A percentile compares a stretch with the other conserved stretches of the same genome.
These are phyloP conservation scores for Lerista edwardsae DNA, from an alignment of 2,797 vertebrate species.

Conservation along the genomic window DNA sequence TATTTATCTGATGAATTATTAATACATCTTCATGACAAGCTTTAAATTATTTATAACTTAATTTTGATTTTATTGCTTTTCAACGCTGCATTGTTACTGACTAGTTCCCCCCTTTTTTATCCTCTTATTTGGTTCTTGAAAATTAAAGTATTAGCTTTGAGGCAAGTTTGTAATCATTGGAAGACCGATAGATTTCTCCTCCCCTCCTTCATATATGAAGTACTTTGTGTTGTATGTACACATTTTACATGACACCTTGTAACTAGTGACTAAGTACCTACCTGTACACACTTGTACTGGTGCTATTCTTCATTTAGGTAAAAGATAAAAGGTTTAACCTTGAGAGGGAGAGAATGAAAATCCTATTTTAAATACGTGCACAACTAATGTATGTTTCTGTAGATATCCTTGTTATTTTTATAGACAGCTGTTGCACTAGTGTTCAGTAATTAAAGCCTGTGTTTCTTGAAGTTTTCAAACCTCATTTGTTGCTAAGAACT, in stretches of 20 bases:
- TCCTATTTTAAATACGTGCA: not conserved
- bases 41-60: slow-evolving; percentile 99
- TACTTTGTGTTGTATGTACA: slow-evolving; percentile 77
- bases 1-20: slow-evolving; percentile 99
- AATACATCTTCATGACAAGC: slow-evolving; percentile 97
- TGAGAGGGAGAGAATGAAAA: slow-evolving; percentile 23
- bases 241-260: slow-evolving; percentile 68
- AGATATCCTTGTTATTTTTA: not conserved
- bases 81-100: slow-evolving; percentile 92
- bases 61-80: slow-evolving; percentile 99
- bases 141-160: slow-evolving; percentile 93
- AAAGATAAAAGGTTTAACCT: slow-evolving; percentile 56
- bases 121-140: slow-evolving; percentile 87
- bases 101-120: slow-evolving; percentile 84
- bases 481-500: not conserved
- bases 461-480: not conserved
- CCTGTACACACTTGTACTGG: slow-evolving; percentile 54
- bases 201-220: slow-evolving; percentile 65
- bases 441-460: not conserved
- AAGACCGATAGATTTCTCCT: slow-evolving; percentile 78
- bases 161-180: slow-evolving; percentile 85
- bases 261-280: slow-evolving; percentile 46
- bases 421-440: not conserved
- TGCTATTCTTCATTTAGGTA: slow-evolving; percentile 29
- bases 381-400: not conserved